Conservation (phyloP, 1,140 invertebrate species). For the Dolichoris vasculosae region DNA sequence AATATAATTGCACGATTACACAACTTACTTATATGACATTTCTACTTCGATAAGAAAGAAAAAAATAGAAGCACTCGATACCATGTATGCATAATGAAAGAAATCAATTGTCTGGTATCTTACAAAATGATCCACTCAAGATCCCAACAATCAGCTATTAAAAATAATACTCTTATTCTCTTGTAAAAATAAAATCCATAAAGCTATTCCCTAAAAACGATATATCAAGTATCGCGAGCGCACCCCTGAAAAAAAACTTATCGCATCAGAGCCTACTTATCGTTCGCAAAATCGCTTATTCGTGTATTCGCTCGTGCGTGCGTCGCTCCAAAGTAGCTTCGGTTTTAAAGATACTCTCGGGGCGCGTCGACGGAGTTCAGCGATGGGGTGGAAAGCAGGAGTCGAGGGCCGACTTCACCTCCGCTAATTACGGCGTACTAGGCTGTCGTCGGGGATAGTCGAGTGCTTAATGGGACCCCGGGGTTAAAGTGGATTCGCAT, state of each 20-base stretch:
- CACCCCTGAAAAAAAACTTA: background rate
- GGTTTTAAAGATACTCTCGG: background rate
- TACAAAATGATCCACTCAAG: too few relatives aligned
- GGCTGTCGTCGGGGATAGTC: conserved; percentile 48
- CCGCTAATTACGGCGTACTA: conserved; percentile 58
- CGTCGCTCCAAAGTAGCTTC: background rate
- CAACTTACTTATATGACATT: too few relatives aligned
- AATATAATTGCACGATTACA: too few relatives aligned
- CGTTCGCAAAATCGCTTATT: background rate
- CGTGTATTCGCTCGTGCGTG: background rate
- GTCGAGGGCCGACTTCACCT: conserved; percentile 30
- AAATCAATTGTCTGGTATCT: too few relatives aligned
- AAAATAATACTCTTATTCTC: background rate
- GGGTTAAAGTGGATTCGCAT: conserved; percentile 57
- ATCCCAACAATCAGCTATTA: background rate
- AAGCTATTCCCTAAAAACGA: background rate
- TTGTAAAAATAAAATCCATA: background rate
- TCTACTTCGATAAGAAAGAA: too few relatives aligned
- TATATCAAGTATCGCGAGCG: too few relatives aligned
- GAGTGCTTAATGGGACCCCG: conserved; percentile 56
- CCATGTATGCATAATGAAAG: too few relatives aligned
- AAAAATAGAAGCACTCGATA: too few relatives aligned
- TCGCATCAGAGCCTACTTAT: background rate
- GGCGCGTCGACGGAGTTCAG: background rate
- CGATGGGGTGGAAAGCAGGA: background rate